phyloP scores from a whole-genome alignment of 2,797 vertebrate genomes.

The Selene dorsalis region DNA sequence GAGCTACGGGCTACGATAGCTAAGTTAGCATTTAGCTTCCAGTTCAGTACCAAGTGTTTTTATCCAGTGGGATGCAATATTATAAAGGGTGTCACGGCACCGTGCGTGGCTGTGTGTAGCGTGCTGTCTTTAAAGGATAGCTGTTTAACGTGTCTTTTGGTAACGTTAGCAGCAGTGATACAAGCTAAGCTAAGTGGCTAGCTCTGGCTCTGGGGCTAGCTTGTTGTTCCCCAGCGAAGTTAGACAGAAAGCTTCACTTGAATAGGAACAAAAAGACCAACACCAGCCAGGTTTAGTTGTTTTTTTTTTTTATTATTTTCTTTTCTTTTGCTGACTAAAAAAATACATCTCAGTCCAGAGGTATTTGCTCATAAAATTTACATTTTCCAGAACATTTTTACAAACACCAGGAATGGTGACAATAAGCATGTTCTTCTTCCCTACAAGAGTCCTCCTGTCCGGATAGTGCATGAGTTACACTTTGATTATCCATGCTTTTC shows the following conservation, averaged over 20 bases:
- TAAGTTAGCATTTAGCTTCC: slow-evolving; percentile 53
- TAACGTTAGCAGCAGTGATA: slow-evolving; percentile 27
- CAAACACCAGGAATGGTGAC: not conserved
- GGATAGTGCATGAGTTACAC: not conserved
- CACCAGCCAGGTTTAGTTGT: not conserved
- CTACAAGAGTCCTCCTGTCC: not conserved
- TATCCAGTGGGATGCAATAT: not conserved
- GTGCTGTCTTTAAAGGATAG: slow-evolving; percentile 1
- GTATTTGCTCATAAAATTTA: not conserved
- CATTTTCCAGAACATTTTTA: not conserved
- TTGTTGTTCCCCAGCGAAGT: slow-evolving; percentile 58
- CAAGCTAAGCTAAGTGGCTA: slow-evolving; percentile 59
- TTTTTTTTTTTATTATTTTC: no score
- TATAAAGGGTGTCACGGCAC: not conserved
- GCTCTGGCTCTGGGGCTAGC: slow-evolving; percentile 64
- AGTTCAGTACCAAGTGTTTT: not conserved
- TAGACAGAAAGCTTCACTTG: slow-evolving; percentile 5
- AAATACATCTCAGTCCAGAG: not conserved
- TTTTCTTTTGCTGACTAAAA: not conserved
- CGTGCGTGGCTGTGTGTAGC: not conserved
- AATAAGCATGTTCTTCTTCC: slow-evolving; percentile 35
- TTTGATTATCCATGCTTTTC: slow-evolving; percentile 17
- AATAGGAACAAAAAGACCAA: slow-evolving; percentile 3
- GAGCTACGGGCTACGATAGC: slow-evolving; percentile 46
- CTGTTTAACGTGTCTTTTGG: not conserved